Evolutionary conservation across 2,888 invertebrate genomes (phyloP).

Genomic region (Clivina fossor): DNA sequence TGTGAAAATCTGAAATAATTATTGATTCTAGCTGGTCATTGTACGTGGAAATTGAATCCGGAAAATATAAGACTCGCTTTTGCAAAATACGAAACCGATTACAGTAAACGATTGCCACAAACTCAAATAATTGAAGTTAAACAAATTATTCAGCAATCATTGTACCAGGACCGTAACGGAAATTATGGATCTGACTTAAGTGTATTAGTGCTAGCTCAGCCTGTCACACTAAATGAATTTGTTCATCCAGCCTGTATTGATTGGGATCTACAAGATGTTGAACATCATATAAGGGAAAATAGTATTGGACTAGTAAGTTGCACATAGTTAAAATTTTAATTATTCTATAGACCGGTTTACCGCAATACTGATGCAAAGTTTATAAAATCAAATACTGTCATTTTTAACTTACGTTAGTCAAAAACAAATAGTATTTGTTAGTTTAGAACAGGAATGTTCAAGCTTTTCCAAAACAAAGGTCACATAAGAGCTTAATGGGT

Average conservation of each 20-base stretch:
- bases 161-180: conserved; percentile 55
- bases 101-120: conserved; percentile 41
- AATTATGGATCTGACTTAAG: conserved; percentile 63
- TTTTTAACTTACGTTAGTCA: no score
- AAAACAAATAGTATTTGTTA: no score
- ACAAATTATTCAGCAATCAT: conserved; percentile 52
- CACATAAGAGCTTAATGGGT: no score
- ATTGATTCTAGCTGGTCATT: conserved; percentile 53
- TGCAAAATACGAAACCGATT: conserved; percentile 50
- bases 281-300: conserved; percentile 39
- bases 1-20: conserved; percentile 14
- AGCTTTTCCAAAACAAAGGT: no score
- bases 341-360: no score
- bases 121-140: conserved; percentile 50
- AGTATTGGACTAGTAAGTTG: conserved; percentile 43
- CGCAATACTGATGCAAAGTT: no score
- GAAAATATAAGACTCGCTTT: conserved; percentile 48
- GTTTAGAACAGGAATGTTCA: no score
- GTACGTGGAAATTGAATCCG: conserved; percentile 50
- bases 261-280: conserved; percentile 46
- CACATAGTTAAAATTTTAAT: no score
- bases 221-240: conserved; percentile 51
- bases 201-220: conserved; percentile 51
- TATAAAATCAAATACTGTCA: no score
- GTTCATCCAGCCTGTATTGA: conserved; percentile 59